Base-by-base conservation (phyloP, 2,113 vertebrate species). In the Propithecus coquereli region DNA sequence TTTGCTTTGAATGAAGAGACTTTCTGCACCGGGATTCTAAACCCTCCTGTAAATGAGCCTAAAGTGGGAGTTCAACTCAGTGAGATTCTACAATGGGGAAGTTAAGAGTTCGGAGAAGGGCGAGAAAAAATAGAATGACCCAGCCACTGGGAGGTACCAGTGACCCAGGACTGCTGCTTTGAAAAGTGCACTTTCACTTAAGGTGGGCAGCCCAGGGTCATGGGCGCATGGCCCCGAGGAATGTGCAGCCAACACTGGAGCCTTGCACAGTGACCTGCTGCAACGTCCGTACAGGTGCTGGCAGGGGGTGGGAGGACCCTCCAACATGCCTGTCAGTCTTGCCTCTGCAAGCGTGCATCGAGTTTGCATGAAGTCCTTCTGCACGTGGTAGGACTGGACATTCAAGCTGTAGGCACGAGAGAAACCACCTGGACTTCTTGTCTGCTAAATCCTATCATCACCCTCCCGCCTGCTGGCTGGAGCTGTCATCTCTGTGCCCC, bases 81-180 rank as follows among this genome's bases (percentile, higher is more conserved):
- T 22, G 94, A 94, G 47, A 90, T 22, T 65, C 80, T 71, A 25
- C 59, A 73, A 54, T 40, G 70, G 50, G 76, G 95, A 97, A 97
- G 94, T 87, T 57, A 32, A 17, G 43, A 61, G 40, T 87, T 89
- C 77, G 65, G 90, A 91, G 92, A 68, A 97, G 92, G 91, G 57
- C 47, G 43, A 34, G 47, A 63, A 61, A 88, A 96, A 88, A 83
- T 20, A 92, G 85, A 87, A 50, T 12, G 43, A 73, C 83, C 73
- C 90, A n/a, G 23, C 43, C 32, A 8, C 54, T 43, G 91, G 82
- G 52, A 79, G 66, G 70, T 40, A 23, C 57, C 45, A 70, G 83
- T 17, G 92, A 63, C 77, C 76, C 0, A 5, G 34, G 22, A 20
- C 34, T 18, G 50, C 40, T 16, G 45, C 45, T 94, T 16, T 65